Base-by-base conservation (phyloP, 2,888 invertebrate genomes). In the Dorcus parallelipipedus region DNA sequence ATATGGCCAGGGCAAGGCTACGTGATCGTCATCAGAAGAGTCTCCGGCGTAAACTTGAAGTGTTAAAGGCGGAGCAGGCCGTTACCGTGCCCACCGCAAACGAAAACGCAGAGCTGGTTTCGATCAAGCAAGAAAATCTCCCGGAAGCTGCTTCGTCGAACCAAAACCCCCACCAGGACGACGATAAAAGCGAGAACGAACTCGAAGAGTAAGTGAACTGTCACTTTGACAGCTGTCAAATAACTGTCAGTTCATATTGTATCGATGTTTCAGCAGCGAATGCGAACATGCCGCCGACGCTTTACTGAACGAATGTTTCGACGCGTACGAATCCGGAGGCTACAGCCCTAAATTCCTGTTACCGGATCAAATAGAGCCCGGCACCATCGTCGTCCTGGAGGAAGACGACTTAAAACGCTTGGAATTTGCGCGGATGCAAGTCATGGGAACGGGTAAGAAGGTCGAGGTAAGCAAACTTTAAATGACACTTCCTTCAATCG, bases 21-120 rank as follows among this genome's bases (percentile, higher is more conserved):
- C 83, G 94, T 54, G 97, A 98, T 79, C 83, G 93, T 0, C 98
- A 99, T 80, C 93, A 96, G 79, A 88, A 89, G 64, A 93, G 93
- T 78, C 81, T 98, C 64, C 84, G 89, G 52, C 86, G 89, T 71
- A 97, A 97, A 80, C 82, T 98, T 69, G 88, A 91, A 75, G 85
- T 94, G 67, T 83, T 99, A 10, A 97, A 95, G 78, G 90, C 90
- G 56, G 93, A 95, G 75, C 89, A 91, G 76, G 89, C 87, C 0
- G 85, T 87, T 20, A 80, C 81, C 20, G 64, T 64, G 47, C 63
- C 64, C 42, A 54, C 47, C 40, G 60, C 62, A 52, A 9, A 39
- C 9, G 64, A 64, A 61, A 56, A 65, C 52, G 53, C 62, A 45
- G 67, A 60, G 54, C 6, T 7, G 26, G 6, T 33, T 7, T 33